Evolutionary conservation across 1,140 invertebrate species (phyloP).

Genomic region (Ceratoteleas bidentatus): DNA sequence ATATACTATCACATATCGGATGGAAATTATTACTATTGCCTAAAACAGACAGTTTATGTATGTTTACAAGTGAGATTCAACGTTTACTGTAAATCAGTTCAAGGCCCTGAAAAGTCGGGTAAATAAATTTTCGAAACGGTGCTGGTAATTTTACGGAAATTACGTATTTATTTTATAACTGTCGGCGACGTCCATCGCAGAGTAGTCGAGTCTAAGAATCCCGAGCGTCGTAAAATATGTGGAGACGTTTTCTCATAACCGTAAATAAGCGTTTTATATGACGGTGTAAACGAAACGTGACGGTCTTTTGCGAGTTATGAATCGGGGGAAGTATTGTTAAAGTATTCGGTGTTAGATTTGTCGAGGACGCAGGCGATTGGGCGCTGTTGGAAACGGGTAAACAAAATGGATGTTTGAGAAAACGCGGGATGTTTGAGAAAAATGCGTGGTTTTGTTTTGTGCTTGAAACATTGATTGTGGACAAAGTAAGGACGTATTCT

Average conservation of each 20-base stretch:
- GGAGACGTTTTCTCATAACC: slow-evolving; percentile 27
- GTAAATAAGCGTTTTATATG: slow-evolving; percentile 48
- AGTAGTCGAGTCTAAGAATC: slow-evolving; percentile 19
- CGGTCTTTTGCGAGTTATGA: slow-evolving; percentile 17
- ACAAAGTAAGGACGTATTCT: slow-evolving; percentile 7
- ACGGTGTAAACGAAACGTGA: slow-evolving; percentile 17
- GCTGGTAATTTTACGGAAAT: neutral
- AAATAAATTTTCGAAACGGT: neutral
- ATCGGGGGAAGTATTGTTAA: slow-evolving; percentile 5
- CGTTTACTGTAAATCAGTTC: too few relatives aligned
- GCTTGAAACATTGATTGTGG: neutral
- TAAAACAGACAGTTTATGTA: too few relatives aligned
- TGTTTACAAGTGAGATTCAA: too few relatives aligned
- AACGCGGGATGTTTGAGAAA: too few relatives aligned
- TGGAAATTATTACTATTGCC: too few relatives aligned
- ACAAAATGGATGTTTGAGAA: too few relatives aligned
- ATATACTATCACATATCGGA: too few relatives aligned
- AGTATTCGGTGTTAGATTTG: neutral
- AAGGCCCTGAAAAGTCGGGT: too few relatives aligned
- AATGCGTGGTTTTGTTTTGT: neutral
- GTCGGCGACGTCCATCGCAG: neutral
- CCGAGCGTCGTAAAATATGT: slow-evolving; percentile 29
- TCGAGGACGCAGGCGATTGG: neutral
- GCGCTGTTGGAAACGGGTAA: too few relatives aligned
- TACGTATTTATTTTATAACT: slow-evolving; percentile 38